These are phyloP conservation scores for Oligia latruncula DNA, from an alignment of 2,888 invertebrate species.

Conservation along the genomic window DNA sequence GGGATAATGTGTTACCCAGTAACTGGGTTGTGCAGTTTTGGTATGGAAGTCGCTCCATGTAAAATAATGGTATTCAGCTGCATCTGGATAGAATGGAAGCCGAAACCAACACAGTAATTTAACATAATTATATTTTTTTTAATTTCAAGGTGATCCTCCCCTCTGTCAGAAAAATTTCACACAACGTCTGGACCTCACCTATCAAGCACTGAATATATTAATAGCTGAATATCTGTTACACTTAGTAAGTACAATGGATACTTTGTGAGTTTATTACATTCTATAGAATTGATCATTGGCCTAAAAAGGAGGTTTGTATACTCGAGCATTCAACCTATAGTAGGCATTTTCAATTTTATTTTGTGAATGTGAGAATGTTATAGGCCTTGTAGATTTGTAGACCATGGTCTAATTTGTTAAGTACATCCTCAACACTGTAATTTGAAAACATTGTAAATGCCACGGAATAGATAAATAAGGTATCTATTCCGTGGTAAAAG, in stretches of 20 bases:
- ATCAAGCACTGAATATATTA: slow-evolving; percentile 91
- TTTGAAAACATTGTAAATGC: too few species aligned
- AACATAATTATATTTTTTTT: not conserved
- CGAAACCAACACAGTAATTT: not conserved
- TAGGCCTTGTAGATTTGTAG: too few species aligned
- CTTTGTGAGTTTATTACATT: not conserved
- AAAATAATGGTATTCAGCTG: not conserved
- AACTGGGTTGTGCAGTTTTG: not conserved
- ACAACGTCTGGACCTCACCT: slow-evolving; percentile 85
- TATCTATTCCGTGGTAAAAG: too few species aligned
- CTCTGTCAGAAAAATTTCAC: slow-evolving; percentile 81
- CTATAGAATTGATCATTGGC: not conserved
- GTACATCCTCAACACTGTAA: too few species aligned
- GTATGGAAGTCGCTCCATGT: not conserved
- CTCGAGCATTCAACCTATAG: not conserved
- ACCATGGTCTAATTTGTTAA: too few species aligned
- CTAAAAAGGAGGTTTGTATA: too few species aligned
- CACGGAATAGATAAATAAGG: too few species aligned
- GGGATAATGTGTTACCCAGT: too few species aligned
- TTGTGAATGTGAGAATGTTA: not conserved
- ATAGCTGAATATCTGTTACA: slow-evolving; percentile 91
- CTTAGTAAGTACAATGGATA: slow-evolving; percentile 72
- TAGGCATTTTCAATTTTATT: not conserved
- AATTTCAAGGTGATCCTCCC: slow-evolving; percentile 78
- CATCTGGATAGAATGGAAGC: not conserved